Percentiles rank a stretch among this genome's conserved stretches.
phyloP scores from a whole-genome alignment of 2,113 vertebrate genomes.

The Chlorodrepanis virens region DNA sequence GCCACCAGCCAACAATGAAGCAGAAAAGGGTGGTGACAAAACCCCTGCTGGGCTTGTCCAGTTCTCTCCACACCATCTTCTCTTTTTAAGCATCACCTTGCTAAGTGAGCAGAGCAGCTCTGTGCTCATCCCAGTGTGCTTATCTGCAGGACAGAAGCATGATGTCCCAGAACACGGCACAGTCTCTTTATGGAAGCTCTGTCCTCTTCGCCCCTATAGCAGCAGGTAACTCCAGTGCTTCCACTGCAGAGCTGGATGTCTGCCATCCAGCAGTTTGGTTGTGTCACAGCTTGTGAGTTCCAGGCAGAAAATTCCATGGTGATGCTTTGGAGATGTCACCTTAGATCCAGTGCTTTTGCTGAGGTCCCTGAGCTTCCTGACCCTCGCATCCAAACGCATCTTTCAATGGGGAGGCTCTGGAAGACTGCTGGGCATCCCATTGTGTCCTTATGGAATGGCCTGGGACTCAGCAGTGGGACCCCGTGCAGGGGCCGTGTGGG shows the following conservation, averaged over 20 bases:
- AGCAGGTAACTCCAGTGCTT: background rate
- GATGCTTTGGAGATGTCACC: background rate
- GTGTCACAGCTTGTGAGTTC: background rate
- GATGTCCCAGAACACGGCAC: too few relatives aligned
- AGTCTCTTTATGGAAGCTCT: rapidly evolving
- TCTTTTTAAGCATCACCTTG: background rate
- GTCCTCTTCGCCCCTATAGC: background rate
- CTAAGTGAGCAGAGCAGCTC: background rate
- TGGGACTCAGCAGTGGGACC: rapidly evolving
- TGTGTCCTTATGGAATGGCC: rapidly evolving
- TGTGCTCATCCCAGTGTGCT: background rate
- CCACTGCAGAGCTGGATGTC: background rate
- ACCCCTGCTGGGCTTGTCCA: background rate
- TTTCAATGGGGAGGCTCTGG: background rate
- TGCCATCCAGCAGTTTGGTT: background rate
- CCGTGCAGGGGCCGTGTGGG: rapidly evolving
- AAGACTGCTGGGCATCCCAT: background rate
- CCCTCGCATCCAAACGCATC: rapidly evolving
- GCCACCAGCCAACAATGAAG: rapidly evolving
- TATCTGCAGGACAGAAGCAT: rapidly evolving
- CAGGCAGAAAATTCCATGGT: background rate
- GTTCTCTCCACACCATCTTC: background rate
- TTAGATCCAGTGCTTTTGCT: background rate
- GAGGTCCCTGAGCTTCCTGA: background rate
- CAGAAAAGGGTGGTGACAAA: background rate